phyloP scores from a whole-genome alignment of 2,797 vertebrate species.

The Discoglossus pictus region DNA sequence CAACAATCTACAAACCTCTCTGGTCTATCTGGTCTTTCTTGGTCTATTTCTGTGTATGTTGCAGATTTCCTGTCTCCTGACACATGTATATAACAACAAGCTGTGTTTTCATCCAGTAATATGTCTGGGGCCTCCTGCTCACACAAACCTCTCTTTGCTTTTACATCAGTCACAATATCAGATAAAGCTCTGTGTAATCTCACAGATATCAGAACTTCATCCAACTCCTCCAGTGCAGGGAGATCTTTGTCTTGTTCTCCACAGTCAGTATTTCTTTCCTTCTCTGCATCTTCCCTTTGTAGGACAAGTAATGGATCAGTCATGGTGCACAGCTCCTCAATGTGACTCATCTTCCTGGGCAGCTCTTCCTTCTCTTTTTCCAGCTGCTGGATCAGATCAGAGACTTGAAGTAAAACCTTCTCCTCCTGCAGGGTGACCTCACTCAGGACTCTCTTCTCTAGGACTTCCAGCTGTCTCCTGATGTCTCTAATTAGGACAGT shows the following conservation, averaged over 20 bases:
- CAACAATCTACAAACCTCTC: conserved; percentile 21
- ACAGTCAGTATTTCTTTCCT: background rate
- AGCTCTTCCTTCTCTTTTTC: conserved; percentile 25
- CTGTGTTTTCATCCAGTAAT: conserved; percentile 21
- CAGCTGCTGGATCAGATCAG: conserved; percentile 15
- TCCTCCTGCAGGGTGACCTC: conserved; percentile 25
- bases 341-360: conserved; percentile 12
- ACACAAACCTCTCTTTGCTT: conserved; percentile 12
- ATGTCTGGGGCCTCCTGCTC: conserved; percentile 16
- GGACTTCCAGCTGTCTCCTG: conserved; percentile 16
- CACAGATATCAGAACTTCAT: conserved; percentile 16
- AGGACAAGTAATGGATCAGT: conserved; percentile 18
- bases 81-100: conserved; percentile 19
- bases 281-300: conserved; percentile 13
- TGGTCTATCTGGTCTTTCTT: conserved; percentile 2
- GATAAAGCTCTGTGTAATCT: conserved; percentile 5
- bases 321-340: conserved; percentile 16
- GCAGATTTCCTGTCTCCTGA: conserved; percentile 17
- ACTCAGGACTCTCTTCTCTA: conserved; percentile 28
- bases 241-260: conserved; percentile 20
- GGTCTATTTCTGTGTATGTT: conserved; percentile 11
- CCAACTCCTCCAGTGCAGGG: conserved; percentile 2
- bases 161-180: conserved; percentile 6
- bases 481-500: conserved; percentile 9
- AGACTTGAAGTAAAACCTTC: conserved; percentile 15